phyloP scores from a whole-genome alignment of 2,113 vertebrate species.

The Marcusenius ussheri region DNA sequence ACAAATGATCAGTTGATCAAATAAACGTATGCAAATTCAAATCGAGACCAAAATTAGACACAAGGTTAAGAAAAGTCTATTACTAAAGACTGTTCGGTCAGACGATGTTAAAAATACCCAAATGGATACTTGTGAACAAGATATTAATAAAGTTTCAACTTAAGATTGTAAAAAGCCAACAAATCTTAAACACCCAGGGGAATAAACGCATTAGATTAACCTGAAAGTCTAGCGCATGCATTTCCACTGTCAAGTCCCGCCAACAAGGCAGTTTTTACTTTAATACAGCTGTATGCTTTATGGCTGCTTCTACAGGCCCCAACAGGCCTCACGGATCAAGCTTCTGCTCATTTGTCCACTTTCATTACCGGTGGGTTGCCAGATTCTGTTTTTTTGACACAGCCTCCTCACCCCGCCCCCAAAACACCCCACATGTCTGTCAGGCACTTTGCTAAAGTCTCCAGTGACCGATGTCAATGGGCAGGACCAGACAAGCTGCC shows the following conservation, averaged over 20 bases:
- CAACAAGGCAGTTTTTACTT: neutral
- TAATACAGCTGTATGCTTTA: neutral
- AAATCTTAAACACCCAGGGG: neutral
- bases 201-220: neutral
- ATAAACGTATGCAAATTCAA: neutral
- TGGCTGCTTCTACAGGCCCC: neutral
- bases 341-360: slow-evolving; percentile 19
- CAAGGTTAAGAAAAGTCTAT: neutral
- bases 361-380: slow-evolving; percentile 25
- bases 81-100: neutral
- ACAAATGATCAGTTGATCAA: neutral
- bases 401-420: neutral
- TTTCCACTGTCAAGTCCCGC: neutral
- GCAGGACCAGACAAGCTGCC: neutral
- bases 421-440: neutral
- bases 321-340: slow-evolving; percentile 7
- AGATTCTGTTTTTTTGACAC: neutral
- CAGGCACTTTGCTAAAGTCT: neutral
- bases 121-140: neutral
- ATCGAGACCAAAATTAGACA: neutral
- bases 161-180: neutral
- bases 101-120: neutral
- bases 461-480: neutral
- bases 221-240: neutral
- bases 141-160: neutral